Conservation (phyloP, 2,888 invertebrate genomes). For the Slavum lentiscoides region DNA sequence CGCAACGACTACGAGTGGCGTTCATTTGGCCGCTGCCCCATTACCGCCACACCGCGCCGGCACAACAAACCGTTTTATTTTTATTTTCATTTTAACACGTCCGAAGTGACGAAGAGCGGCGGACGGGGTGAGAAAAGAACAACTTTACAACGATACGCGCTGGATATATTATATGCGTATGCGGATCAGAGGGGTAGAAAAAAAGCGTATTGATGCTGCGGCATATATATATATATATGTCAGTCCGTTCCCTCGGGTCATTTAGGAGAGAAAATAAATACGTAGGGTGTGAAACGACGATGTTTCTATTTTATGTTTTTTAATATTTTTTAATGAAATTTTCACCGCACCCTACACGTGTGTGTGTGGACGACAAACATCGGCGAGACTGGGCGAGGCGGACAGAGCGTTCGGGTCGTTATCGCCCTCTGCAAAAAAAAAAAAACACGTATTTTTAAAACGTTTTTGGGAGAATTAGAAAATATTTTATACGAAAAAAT, state of each 20-base stretch:
- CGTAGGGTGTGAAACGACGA: conserved; percentile 34
- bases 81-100: not conserved
- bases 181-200: not conserved
- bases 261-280: conserved; percentile 19
- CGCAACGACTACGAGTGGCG: conserved; percentile 2
- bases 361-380: not conserved
- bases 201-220: not conserved
- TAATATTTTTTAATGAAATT: conserved; percentile 52
- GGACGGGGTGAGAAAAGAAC: not conserved
- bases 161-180: no score
- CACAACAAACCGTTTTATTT: conserved; percentile 4
- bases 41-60: conserved; percentile 25
- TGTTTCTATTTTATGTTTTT: conserved; percentile 15
- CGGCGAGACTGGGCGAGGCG: no score
- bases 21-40: conserved; percentile 19
- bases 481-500: no score
- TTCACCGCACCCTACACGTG: conserved; percentile 7
- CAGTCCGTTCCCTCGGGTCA: conserved; percentile 40
- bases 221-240: no score
- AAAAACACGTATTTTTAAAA: no score
- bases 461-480: no score
- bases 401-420: no score
- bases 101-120: not conserved
- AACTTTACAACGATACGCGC: conserved; percentile 23
- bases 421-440: no score